Evolutionary conservation across 2,888 invertebrate genomes (phyloP).

Genomic region (Ypsolopha sequella): DNA sequence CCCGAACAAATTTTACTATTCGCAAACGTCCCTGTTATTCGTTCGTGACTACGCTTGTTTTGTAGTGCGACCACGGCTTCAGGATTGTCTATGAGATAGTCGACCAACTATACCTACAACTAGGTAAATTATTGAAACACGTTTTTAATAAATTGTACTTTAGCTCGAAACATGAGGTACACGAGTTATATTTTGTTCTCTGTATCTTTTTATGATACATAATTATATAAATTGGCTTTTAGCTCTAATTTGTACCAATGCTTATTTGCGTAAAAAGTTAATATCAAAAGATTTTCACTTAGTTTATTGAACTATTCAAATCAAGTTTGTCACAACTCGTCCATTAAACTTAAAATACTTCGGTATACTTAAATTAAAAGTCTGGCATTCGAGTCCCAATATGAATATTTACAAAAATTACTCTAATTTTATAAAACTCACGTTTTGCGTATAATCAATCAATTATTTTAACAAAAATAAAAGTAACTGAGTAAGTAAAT

Average conservation of each 20-base stretch:
- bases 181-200: background rate
- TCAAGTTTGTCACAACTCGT: background rate
- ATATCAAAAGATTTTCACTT: constrained; percentile 2
- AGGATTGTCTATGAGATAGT: background rate
- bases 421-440: constrained; percentile 31
- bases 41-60: no score
- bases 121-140: background rate
- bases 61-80: background rate
- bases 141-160: constrained; percentile 4
- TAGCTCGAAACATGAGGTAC: background rate
- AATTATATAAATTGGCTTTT: background rate
- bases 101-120: background rate
- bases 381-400: constrained; percentile 46
- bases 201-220: background rate
- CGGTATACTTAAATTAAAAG: constrained; percentile 17
- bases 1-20: no score
- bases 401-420: constrained; percentile 27
- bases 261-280: background rate
- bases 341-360: constrained; percentile 1
- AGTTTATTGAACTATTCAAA: background rate
- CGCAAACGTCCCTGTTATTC: no score
- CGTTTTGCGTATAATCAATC: constrained; percentile 12
- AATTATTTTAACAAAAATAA: constrained; percentile 31
- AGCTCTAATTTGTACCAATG: constrained; percentile 4
- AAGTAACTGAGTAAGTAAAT: constrained; percentile 20